Conservation (phyloP, 1,140 invertebrate species). For the Onthophagus taurus region DNA sequence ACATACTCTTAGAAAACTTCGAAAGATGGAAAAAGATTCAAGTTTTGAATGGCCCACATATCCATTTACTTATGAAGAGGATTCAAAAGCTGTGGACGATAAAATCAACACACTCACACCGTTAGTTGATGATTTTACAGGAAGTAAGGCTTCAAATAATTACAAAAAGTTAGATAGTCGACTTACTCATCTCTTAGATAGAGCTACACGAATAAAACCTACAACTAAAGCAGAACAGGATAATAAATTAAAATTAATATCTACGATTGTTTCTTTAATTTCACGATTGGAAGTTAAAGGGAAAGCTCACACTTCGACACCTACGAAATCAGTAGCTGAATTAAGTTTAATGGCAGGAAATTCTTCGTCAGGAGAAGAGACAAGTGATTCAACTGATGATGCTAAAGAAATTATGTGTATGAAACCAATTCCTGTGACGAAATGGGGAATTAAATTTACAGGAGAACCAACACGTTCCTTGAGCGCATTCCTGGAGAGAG, state of each 20-base stretch:
- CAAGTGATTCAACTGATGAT: not conserved
- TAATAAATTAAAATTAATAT: not conserved
- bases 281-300: not conserved
- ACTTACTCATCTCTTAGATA: not conserved
- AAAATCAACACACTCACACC: not conserved
- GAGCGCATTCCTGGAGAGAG: conserved; percentile 14
- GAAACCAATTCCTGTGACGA: conserved; percentile 4
- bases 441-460: conserved; percentile 12
- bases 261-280: not conserved
- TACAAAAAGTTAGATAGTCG: not conserved
- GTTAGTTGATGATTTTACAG: not conserved
- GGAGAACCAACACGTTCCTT: conserved; percentile 7
- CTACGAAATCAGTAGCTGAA: not conserved
- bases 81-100: not conserved
- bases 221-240: not conserved
- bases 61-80: conserved; percentile 3
- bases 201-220: not conserved
- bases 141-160: not conserved
- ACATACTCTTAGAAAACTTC: not conserved
- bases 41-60: not conserved
- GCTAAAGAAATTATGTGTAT: not conserved
- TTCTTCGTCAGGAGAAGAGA: not conserved
- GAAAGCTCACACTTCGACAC: not conserved
- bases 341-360: not conserved
- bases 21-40: not conserved